Conservation (phyloP, 2,888 invertebrate species). For the Andrena chrysosceles region DNA sequence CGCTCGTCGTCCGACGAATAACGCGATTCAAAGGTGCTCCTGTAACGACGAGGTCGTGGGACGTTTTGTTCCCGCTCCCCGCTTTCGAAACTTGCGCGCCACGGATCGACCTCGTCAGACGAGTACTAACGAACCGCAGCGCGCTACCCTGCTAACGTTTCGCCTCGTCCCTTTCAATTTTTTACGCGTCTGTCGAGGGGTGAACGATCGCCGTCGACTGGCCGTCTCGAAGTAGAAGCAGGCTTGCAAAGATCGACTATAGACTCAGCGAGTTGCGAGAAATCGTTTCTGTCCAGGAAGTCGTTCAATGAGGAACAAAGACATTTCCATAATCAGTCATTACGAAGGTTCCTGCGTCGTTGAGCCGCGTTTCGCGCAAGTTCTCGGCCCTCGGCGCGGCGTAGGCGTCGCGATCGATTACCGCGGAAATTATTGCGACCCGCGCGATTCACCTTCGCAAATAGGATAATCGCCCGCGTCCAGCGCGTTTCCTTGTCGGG, state of each 20-base stretch:
- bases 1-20: constrained; percentile 53
- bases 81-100: constrained; percentile 29
- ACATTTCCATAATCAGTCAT: constrained; percentile 72
- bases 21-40: constrained; percentile 60
- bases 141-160: background rate
- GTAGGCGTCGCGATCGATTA: constrained; percentile 65
- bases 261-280: constrained; percentile 19
- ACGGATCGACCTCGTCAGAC: constrained; percentile 10
- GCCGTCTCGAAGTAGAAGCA: background rate
- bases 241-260: background rate
- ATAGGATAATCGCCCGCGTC: constrained; percentile 10
- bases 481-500: constrained; percentile 1
- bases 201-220: background rate
- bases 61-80: constrained; percentile 48
- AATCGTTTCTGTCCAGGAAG: constrained; percentile 61
- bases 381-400: constrained; percentile 17
- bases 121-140: constrained; percentile 11
- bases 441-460: constrained; percentile 19
- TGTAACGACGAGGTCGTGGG: constrained; percentile 45
- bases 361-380: constrained; percentile 42
- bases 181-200: background rate
- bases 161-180: constrained; percentile 22
- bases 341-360: constrained; percentile 58
- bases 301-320: constrained; percentile 70
- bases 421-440: constrained; percentile 45